A percentile compares a stretch with the other conserved stretches of the same genome.
Evolutionary conservation across 2,888 invertebrate species (phyloP).

Genomic region (Dicranocentrus wangi): DNA sequence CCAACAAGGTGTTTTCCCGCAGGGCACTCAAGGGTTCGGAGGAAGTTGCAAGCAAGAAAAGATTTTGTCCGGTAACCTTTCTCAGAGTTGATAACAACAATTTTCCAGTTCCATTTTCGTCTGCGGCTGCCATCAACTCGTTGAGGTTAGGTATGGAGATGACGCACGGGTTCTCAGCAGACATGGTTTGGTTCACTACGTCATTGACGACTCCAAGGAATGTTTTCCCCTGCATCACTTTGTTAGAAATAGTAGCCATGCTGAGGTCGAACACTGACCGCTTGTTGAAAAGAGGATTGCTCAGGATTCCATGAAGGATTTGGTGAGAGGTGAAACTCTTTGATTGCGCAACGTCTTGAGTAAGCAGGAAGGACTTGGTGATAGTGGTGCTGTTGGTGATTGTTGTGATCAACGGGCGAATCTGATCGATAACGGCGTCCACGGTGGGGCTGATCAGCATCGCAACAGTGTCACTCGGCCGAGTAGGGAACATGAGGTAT

Average conservation of each 20-base stretch:
- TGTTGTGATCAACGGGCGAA: background rate
- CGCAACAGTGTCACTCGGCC: background rate
- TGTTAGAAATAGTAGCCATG: background rate
- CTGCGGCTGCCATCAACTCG: background rate
- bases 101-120: background rate
- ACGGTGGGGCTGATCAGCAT: constrained; percentile 10
- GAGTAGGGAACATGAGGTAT: constrained; percentile 3
- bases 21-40: constrained; percentile 3
- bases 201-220: constrained; percentile 28
- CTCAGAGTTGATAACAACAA: background rate
- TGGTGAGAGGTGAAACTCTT: constrained; percentile 50
- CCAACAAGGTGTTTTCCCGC: background rate
- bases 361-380: constrained; percentile 41
- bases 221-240: constrained; percentile 37
- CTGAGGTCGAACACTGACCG: constrained; percentile 46
- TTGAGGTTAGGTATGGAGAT: constrained; percentile 21
- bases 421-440: background rate
- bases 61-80: constrained; percentile 11
- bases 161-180: background rate
- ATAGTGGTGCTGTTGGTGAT: background rate
- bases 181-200: constrained; percentile 49
- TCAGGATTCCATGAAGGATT: constrained; percentile 43
- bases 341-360: constrained; percentile 12
- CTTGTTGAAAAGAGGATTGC: constrained; percentile 18
- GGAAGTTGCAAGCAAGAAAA: constrained; percentile 38